phyloP scores from a whole-genome alignment of 2,888 invertebrate genomes.

The Emmelina monodactyla region DNA sequence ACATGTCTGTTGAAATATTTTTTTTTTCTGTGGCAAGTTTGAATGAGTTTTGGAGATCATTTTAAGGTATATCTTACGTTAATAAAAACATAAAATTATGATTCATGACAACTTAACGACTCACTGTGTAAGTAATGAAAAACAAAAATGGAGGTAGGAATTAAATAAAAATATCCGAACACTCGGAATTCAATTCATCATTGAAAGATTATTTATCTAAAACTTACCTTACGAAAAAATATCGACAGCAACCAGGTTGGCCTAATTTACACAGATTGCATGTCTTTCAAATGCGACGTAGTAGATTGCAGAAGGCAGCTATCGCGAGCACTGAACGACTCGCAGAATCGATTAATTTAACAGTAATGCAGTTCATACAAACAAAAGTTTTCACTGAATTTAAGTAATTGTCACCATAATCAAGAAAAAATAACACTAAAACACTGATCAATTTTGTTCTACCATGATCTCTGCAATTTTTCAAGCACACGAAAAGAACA shows the following conservation, averaged over 20 bases:
- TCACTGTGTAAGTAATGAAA: background rate
- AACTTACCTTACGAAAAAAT: background rate
- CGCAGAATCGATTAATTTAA: slow-evolving; percentile 33
- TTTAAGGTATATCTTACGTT: too few relatives aligned
- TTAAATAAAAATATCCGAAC: slow-evolving; percentile 1
- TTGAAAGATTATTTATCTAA: too few relatives aligned
- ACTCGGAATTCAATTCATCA: slow-evolving; percentile 9
- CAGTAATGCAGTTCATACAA: slow-evolving; percentile 23
- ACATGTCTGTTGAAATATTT: too few relatives aligned
- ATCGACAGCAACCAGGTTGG: slow-evolving; percentile 28
- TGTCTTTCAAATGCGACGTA: slow-evolving; percentile 43
- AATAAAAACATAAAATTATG: too few relatives aligned
- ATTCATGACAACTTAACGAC: too few relatives aligned
- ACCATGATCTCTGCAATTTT: slow-evolving; percentile 43
- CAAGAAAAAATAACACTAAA: slow-evolving; percentile 40
- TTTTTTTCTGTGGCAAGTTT: too few relatives aligned
- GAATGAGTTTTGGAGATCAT: too few relatives aligned
- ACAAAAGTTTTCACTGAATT: slow-evolving; percentile 25
- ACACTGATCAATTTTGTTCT: slow-evolving; percentile 60
- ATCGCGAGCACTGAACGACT: slow-evolving; percentile 40
- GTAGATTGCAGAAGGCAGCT: slow-evolving; percentile 37
- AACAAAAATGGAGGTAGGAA: background rate
- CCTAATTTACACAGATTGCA: slow-evolving; percentile 34
- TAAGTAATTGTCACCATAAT: slow-evolving; percentile 40
- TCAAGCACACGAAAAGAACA: slow-evolving; percentile 38